phyloP scores from a whole-genome alignment of 1,140 invertebrate species.

The Copidosoma floridanum region DNA sequence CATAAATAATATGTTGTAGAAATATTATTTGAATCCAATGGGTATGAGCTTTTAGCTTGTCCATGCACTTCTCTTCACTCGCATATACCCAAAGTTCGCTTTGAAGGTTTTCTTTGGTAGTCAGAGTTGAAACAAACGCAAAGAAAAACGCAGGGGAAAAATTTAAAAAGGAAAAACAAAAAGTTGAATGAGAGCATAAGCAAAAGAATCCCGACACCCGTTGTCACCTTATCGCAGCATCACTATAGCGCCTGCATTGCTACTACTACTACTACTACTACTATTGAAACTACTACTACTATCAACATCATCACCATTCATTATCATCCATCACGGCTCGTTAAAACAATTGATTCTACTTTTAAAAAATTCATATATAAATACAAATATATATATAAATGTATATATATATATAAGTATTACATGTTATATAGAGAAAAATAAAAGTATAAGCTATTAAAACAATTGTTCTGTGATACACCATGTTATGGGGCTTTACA shows the following conservation, averaged over 20 bases:
- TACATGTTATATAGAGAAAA: conserved; percentile 42
- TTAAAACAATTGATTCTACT: conserved; percentile 40
- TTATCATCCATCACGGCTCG: conserved; percentile 51
- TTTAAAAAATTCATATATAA: conserved; percentile 52
- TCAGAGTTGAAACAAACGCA: neutral
- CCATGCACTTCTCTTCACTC: neutral
- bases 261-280: conserved; percentile 25
- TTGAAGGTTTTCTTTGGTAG: too few species aligned
- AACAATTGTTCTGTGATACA: conserved; percentile 59
- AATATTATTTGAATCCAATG: conserved; percentile 2
- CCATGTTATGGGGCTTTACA: conserved; percentile 57
- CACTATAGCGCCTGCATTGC: conserved; percentile 49
- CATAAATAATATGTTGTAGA: too few species aligned
- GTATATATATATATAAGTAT: conserved; percentile 39
- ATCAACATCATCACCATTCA: conserved; percentile 44
- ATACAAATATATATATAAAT: conserved; percentile 47
- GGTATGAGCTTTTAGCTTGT: neutral
- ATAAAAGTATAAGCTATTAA: conserved; percentile 46
- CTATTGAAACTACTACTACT: neutral
- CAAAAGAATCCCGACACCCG: conserved; percentile 29
- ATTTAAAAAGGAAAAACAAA: neutral
- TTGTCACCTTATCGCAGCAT: conserved; percentile 47
- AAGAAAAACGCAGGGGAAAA: neutral
- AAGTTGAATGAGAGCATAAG: conserved; percentile 2
- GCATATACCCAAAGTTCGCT: conserved; percentile 5